Percentiles rank a stretch among this genome's conserved stretches.
Evolutionary conservation across 2,113 vertebrate genomes (phyloP).

Genomic region (Lepus timidus): DNA sequence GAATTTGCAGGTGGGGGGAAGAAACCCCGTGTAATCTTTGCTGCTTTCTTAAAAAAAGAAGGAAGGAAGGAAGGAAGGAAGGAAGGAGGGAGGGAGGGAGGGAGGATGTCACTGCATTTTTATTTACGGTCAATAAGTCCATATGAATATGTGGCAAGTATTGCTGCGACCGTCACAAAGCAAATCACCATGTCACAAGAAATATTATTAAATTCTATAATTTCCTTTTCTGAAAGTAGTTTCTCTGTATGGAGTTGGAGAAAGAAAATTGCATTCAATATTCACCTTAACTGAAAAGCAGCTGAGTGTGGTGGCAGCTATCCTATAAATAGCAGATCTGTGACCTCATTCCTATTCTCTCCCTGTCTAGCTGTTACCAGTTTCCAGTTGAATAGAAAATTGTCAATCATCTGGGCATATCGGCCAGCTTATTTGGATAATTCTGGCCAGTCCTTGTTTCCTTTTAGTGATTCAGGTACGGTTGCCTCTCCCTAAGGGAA

Average conservation of each 20-base stretch:
- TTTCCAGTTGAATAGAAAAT: constrained; percentile 76
- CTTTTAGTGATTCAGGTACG: neutral
- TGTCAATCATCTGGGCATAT: constrained; percentile 75
- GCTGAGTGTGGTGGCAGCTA: constrained; percentile 74
- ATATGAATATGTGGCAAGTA: constrained; percentile 64
- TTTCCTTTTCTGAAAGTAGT: constrained; percentile 78
- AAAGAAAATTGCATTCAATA: constrained; percentile 82
- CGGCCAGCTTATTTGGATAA: constrained; percentile 32
- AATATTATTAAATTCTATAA: constrained; percentile 82
- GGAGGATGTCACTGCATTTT: constrained; percentile 68
- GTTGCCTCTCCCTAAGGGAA: neutral
- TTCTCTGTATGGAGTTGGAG: constrained; percentile 74
- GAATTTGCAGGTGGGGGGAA: neutral
- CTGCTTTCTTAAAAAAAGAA: constrained; percentile 12
- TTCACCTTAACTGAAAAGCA: constrained; percentile 79
- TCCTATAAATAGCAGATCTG: constrained; percentile 80
- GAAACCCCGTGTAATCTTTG: neutral
- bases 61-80: too few relatives aligned
- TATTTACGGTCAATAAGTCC: constrained; percentile 75
- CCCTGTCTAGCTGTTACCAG: constrained; percentile 66
- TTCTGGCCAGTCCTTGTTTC: constrained; percentile 12
- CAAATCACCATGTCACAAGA: constrained; percentile 77
- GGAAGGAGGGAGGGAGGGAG: neutral
- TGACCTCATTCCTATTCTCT: constrained; percentile 79
- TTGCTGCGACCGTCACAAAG: constrained; percentile 62